A percentile compares a stretch with the other conserved stretches of the same genome.
Evolutionary conservation across 2,888 invertebrate genomes (phyloP).

Genomic region (Anaspis maculata): DNA sequence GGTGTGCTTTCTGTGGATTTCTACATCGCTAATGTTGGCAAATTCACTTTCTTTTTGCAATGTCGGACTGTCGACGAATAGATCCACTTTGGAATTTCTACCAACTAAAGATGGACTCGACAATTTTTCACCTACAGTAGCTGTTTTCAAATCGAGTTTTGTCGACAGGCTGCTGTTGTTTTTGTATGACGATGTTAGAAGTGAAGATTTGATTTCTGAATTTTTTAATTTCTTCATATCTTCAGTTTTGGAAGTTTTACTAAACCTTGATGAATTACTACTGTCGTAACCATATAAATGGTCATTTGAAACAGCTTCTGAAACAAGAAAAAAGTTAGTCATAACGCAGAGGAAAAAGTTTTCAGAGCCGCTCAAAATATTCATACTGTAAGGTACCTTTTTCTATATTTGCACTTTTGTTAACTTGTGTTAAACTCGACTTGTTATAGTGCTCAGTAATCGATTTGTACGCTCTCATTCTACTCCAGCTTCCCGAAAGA

Average conservation of each 20-base stretch:
- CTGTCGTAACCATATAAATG: too few relatives aligned
- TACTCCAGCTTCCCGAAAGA: conserved; percentile 51
- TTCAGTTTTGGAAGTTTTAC: too few relatives aligned
- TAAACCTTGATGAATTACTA: too few relatives aligned
- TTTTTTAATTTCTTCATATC: too few relatives aligned
- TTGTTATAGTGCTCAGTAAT: conserved; percentile 18
- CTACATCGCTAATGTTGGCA: conserved; percentile 15
- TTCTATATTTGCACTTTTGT: conserved; percentile 34
- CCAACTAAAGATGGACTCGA: conserved; percentile 36
- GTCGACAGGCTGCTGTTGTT: too few relatives aligned
- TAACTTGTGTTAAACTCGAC: conserved; percentile 20
- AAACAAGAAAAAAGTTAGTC: not conserved
- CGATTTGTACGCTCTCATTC: conserved; percentile 42
- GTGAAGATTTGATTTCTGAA: too few relatives aligned
- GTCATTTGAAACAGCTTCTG: too few relatives aligned
- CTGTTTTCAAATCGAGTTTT: conserved; percentile 21
- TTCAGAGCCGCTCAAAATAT: too few relatives aligned
- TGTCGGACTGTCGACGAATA: not conserved
- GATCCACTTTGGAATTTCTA: conserved; percentile 12
- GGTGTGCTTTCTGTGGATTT: conserved; percentile 17
- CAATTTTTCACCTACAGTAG: conserved; percentile 23
- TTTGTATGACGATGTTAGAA: too few relatives aligned
- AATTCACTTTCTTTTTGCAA: conserved; percentile 12
- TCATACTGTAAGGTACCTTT: conserved; percentile 33
- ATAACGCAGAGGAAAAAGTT: too few relatives aligned